These are phyloP conservation scores for Genyomyrus donnyi DNA, from an alignment of 2,113 vertebrate species.

Conservation along the genomic window DNA sequence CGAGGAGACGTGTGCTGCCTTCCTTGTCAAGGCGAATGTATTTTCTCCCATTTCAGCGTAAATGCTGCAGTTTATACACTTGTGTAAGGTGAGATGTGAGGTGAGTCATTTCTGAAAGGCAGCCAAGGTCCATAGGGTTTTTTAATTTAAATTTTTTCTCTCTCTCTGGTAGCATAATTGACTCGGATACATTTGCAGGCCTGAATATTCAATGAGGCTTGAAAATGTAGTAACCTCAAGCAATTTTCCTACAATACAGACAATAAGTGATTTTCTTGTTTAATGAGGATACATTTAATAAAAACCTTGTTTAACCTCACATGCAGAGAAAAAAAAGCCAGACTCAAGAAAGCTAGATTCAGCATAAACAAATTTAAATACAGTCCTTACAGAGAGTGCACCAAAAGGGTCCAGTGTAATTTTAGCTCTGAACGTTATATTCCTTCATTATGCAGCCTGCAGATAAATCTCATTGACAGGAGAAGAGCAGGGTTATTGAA, in stretches of 20 bases:
- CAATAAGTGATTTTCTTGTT: constrained; percentile 13
- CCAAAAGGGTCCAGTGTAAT: neutral
- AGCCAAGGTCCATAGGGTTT: constrained; percentile 6
- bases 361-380: constrained; percentile 17
- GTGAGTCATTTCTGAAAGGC: constrained; percentile 4
- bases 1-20: neutral
- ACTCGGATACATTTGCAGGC: neutral
- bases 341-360: constrained; percentile 15
- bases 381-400: neutral
- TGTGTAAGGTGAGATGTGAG: neutral
- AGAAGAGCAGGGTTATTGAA: neutral
- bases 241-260: neutral
- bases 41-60: neutral
- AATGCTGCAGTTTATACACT: neutral
- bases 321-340: constrained; percentile 2
- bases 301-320: constrained; percentile 17
- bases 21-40: neutral
- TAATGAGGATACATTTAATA: constrained; percentile 15
- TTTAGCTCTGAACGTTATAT: constrained; percentile 1
- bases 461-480: neutral
- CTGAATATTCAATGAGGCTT: constrained; percentile 1
- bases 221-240: constrained; percentile 11
- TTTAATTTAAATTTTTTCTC: neutral
- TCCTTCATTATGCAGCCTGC: neutral
- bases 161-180: neutral